These are phyloP conservation scores for Phthorimaea operculella DNA, from an alignment of 1,140 invertebrate genomes.

Conservation along the genomic window DNA sequence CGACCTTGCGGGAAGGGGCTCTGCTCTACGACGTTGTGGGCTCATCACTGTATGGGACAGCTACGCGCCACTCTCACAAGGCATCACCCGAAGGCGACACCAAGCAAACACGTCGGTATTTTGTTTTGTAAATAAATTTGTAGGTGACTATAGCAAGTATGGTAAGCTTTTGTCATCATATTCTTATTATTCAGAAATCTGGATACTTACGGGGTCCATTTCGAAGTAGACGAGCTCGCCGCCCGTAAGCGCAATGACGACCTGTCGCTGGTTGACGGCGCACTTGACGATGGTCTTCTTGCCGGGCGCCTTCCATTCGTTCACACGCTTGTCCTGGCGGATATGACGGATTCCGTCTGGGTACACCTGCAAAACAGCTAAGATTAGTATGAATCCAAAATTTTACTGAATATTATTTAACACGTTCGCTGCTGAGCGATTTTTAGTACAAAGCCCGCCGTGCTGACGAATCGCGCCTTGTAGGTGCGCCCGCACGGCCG, in stretches of 20 bases:
- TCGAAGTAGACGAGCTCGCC: conserved; percentile 99
- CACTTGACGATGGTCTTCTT: conserved; percentile 98
- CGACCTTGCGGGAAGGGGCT: conserved; percentile 42
- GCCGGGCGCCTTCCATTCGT: conserved; percentile 98
- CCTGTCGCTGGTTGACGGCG: conserved; percentile 98
- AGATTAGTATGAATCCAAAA: too few relatives aligned
- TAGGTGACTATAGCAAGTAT: too few relatives aligned
- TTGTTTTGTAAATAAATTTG: too few relatives aligned
- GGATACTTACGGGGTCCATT: conserved; percentile 96
- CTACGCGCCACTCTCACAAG: conserved; percentile 49
- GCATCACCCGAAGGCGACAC: conserved; percentile 34
- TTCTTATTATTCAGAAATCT: too few relatives aligned
- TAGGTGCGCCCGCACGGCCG: too few relatives aligned
- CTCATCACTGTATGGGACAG: conserved; percentile 53
- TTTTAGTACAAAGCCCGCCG: too few relatives aligned
- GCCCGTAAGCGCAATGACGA: conserved; percentile 97
- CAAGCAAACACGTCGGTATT: conserved; percentile 47
- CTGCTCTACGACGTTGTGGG: conserved; percentile 59
- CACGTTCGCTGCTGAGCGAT: too few relatives aligned
- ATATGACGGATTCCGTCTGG: conserved; percentile 99
- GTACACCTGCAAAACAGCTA: conserved; percentile 71
- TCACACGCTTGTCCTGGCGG: conserved; percentile 95
- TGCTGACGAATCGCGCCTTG: too few relatives aligned
- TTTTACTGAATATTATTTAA: too few relatives aligned
- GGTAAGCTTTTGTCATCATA: too few relatives aligned